phyloP scores from a whole-genome alignment of 2,888 invertebrate genomes.

The Catonia carolina region DNA sequence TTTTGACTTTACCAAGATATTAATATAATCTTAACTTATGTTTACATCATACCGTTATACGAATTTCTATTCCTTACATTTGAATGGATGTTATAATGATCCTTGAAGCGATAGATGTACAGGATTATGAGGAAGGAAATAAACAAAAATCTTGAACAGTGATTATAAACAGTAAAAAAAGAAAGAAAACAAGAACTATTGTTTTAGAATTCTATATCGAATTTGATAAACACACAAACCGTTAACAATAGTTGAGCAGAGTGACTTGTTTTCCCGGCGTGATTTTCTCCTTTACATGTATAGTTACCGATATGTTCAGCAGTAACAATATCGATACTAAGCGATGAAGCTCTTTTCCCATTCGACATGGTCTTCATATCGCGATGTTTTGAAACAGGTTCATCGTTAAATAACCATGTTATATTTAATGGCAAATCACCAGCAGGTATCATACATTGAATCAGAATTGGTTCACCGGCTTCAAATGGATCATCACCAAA shows the following conservation, averaged over 20 bases:
- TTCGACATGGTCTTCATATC: conserved; percentile 41
- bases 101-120: no score
- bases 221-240: no score
- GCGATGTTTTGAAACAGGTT: conserved; percentile 36
- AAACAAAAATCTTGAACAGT: not conserved
- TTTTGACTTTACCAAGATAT: no score
- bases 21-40: no score
- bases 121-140: no score
- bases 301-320: conserved; percentile 41
- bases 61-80: no score
- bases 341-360: conserved; percentile 27
- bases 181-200: not conserved
- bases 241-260: conserved; percentile 35
- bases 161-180: not conserved
- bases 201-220: no score
- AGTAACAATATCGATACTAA: conserved; percentile 37
- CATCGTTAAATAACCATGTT: conserved; percentile 57
- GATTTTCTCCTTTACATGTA: conserved; percentile 41
- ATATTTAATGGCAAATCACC: conserved; percentile 60
- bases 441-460: conserved; percentile 47
- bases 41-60: no score
- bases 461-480: conserved; percentile 42
- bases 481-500: conserved; percentile 58
- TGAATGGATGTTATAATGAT: no score
- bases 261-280: conserved; percentile 36